Conservation (phyloP, 2,113 vertebrate species). For the Hippocampus guttulatus region DNA sequence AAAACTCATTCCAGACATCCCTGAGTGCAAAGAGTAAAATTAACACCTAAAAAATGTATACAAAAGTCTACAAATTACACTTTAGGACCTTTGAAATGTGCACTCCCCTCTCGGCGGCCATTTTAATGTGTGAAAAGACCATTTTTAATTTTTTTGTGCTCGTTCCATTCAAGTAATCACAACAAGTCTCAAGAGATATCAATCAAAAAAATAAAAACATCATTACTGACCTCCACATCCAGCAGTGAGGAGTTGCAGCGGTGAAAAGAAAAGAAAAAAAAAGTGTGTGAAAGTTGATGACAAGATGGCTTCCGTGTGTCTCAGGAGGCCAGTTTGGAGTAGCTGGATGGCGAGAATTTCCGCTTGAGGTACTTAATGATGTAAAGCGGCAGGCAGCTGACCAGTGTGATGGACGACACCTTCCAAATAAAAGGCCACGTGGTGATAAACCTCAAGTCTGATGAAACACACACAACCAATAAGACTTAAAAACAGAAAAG, state of each 20-base stretch:
- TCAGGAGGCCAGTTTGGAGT: slow-evolving; percentile 90
- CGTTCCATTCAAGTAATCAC: slow-evolving; percentile 56
- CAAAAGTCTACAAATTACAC: slow-evolving; percentile 40
- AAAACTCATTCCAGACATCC: slow-evolving; percentile 63
- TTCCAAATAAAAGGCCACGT: slow-evolving; percentile 96
- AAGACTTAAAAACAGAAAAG: neutral
- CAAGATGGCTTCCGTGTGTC: neutral
- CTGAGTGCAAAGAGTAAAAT: slow-evolving; percentile 22
- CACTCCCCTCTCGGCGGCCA: neutral
- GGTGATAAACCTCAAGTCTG: slow-evolving; percentile 92
- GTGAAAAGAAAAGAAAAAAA: slow-evolving; percentile 23
- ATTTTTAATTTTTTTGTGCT: slow-evolving; percentile 41
- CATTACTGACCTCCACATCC: slow-evolving; percentile 10
- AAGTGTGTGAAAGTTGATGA: neutral
- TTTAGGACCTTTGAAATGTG: slow-evolving; percentile 23
- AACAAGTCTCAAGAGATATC: slow-evolving; percentile 15
- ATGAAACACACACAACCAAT: neutral
- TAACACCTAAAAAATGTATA: slow-evolving; percentile 32
- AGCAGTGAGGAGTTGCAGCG: neutral
- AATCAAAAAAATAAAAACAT: neutral
- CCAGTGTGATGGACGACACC: slow-evolving; percentile 89
- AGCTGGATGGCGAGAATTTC: slow-evolving; percentile 94
- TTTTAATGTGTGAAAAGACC: neutral
- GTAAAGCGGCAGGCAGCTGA: slow-evolving; percentile 99
- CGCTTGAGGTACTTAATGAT: slow-evolving; percentile 95